Evolutionary conservation across 92 coral and sea anemone genomes (phyloP).

Genomic region (Epizoanthus rinbou): DNA sequence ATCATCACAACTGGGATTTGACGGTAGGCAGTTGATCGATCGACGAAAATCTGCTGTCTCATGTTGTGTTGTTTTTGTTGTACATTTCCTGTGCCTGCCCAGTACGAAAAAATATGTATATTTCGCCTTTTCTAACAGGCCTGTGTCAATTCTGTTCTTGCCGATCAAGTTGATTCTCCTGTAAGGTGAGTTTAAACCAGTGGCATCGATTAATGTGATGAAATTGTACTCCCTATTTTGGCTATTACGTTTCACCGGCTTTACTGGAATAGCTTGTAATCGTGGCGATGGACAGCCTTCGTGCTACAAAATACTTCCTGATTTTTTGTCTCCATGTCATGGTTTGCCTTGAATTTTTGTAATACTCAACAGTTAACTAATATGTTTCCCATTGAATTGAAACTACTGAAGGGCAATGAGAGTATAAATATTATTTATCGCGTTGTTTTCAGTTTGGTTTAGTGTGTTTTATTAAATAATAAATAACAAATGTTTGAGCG

Average conservation of each 20-base stretch:
- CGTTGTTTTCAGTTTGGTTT: neutral
- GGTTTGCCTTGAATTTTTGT: neutral
- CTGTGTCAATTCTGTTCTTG: slow-evolving; percentile 94
- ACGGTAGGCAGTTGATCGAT: slow-evolving; percentile 65
- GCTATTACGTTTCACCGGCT: too few relatives aligned
- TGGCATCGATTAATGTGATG: too few relatives aligned
- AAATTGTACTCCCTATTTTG: too few relatives aligned
- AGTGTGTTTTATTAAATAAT: slow-evolving; percentile 11
- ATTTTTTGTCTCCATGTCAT: neutral
- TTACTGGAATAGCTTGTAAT: too few relatives aligned
- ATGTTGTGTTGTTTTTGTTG: neutral
- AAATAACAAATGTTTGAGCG: neutral
- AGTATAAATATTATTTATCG: neutral
- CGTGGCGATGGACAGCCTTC: too few relatives aligned
- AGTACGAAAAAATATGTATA: neutral
- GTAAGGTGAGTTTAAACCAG: slow-evolving; percentile 52
- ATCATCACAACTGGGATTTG: slow-evolving; percentile 97
- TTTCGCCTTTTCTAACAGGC: slow-evolving; percentile 54
- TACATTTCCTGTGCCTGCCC: slow-evolving; percentile 7
- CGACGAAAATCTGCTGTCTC: neutral
- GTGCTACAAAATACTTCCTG: too few relatives aligned
- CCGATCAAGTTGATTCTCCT: slow-evolving; percentile 73
- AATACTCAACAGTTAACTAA: neutral
- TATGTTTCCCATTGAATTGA: neutral
- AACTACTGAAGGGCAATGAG: neutral